Conservation (phyloP, 2,797 vertebrate species). For the Anas bernieri region DNA sequence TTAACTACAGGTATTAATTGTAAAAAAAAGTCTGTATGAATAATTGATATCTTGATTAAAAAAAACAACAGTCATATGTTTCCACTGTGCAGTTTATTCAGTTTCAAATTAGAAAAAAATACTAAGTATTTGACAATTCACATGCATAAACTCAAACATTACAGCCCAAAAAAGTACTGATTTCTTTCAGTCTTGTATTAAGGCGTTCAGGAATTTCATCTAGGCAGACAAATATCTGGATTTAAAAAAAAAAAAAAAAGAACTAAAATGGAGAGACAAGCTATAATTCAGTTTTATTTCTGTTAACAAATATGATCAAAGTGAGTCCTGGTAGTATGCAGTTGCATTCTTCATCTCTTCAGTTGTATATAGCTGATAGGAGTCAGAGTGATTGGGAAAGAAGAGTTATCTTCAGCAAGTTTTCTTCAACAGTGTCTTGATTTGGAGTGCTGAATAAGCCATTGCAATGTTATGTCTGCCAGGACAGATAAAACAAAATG, state of each 20-base stretch:
- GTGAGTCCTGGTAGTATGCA: conserved; percentile 59
- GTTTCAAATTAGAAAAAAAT: conserved; percentile 59
- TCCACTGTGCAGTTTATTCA: conserved; percentile 60
- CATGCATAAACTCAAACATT: conserved; percentile 55
- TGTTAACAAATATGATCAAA: conserved; percentile 55
- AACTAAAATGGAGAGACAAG: conserved; percentile 27
- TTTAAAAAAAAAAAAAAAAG: neutral
- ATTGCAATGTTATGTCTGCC: conserved; percentile 69
- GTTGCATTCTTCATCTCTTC: conserved; percentile 48
- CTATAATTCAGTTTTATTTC: conserved; percentile 48
- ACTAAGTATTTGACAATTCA: conserved; percentile 40
- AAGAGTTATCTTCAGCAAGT: conserved; percentile 21
- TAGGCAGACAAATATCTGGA: conserved; percentile 18
- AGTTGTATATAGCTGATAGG: conserved; percentile 32
- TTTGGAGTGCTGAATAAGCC: conserved; percentile 77
- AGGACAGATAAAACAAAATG: conserved; percentile 31
- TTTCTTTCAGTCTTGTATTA: conserved; percentile 43
- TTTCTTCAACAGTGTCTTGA: conserved; percentile 66
- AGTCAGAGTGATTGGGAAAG: conserved; percentile 47
- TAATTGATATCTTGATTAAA: neutral
- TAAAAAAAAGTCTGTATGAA: neutral
- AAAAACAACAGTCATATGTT: conserved; percentile 12
- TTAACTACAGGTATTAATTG: neutral
- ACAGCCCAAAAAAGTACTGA: neutral
- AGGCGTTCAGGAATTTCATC: conserved; percentile 50